These are phyloP conservation scores for Otocyon megalotis DNA, from an alignment of 2,113 vertebrate species.

Conservation along the genomic window DNA sequence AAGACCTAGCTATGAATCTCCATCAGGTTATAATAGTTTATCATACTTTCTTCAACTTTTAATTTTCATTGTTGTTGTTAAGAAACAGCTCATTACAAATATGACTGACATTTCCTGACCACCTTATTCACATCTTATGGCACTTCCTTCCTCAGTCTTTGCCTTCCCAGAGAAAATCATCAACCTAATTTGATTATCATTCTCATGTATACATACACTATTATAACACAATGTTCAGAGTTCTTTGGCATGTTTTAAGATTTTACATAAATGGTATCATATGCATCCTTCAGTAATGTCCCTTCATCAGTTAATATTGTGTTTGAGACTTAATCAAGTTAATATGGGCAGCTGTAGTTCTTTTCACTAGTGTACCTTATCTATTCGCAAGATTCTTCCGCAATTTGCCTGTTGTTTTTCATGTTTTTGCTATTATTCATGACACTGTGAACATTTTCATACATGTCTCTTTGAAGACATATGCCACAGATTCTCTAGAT, in stretches of 20 bases:
- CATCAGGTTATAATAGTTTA: background rate
- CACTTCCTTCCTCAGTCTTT: background rate
- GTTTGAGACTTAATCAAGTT: background rate
- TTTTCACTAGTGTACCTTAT: background rate
- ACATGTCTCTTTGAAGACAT: background rate
- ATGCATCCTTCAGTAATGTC: background rate
- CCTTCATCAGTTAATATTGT: background rate
- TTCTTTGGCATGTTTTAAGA: background rate
- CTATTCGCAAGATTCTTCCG: background rate
- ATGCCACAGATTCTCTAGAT: background rate
- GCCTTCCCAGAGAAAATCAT: background rate
- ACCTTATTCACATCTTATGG: background rate
- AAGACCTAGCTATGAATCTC: background rate
- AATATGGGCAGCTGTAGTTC: background rate
- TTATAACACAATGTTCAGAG: background rate
- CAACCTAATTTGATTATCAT: background rate
- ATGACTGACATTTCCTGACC: background rate
- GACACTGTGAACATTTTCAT: background rate
- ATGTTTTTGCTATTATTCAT: background rate
- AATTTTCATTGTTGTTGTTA: background rate
- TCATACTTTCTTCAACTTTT: background rate
- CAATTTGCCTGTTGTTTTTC: background rate
- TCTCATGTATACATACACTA: background rate
- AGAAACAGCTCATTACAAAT: constrained; percentile 10
- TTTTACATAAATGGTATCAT: background rate